Conservation (phyloP, 2,888 invertebrate species). For the Adelphocoris suturalis region DNA sequence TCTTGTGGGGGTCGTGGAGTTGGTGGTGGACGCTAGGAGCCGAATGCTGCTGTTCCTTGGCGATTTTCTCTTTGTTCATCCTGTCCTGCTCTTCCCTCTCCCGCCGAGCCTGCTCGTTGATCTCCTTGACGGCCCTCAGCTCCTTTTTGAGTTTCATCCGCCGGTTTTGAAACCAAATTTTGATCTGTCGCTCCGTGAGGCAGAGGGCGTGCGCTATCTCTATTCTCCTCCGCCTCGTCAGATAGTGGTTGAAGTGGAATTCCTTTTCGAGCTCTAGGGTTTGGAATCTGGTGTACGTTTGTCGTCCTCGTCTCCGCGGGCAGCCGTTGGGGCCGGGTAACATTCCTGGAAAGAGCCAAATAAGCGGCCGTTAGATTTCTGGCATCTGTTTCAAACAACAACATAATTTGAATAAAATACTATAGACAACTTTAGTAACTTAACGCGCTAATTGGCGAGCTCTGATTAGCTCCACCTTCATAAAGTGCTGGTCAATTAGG, state of each 20-base stretch:
- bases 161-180: slow-evolving; percentile 96
- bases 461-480: not conserved
- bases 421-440: not conserved
- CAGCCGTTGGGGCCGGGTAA: slow-evolving; percentile 95
- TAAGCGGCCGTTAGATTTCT: not conserved
- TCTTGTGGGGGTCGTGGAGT: slow-evolving; percentile 77
- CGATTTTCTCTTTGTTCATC: slow-evolving; percentile 88
- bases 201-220: slow-evolving; percentile 98
- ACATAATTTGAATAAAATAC: slow-evolving; percentile 12
- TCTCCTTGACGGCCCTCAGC: slow-evolving; percentile 85
- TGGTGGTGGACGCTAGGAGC: slow-evolving; percentile 75
- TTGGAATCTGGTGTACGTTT: slow-evolving; percentile 99
- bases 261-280: slow-evolving; percentile 98
- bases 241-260: slow-evolving; percentile 98
- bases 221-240: slow-evolving; percentile 96
- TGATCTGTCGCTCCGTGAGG: slow-evolving; percentile 97
- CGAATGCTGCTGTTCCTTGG: slow-evolving; percentile 78
- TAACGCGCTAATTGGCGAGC: not conserved
- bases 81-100: slow-evolving; percentile 94
- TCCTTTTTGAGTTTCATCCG: slow-evolving; percentile 77
- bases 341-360: slow-evolving; percentile 83
- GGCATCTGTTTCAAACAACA: not conserved
- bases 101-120: slow-evolving; percentile 94
- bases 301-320: slow-evolving; percentile 94
- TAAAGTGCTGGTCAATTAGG: not conserved